phyloP scores from a whole-genome alignment of 2,888 invertebrate species.

The Hypolimnas misippus region DNA sequence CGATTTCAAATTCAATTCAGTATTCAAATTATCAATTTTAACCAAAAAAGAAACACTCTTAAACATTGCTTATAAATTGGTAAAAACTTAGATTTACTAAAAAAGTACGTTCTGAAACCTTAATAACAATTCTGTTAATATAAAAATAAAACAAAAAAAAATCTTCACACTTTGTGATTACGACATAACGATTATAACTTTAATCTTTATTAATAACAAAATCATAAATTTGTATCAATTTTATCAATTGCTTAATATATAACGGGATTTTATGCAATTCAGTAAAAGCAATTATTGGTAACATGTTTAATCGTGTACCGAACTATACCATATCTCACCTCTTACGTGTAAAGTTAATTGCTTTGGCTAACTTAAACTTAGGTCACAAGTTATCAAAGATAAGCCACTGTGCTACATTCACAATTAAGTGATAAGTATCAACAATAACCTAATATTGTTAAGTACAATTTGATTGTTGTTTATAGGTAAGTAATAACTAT shows the following conservation, averaged over 20 bases:
- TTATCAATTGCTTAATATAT: slow-evolving; percentile 2
- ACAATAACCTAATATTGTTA: slow-evolving; percentile 42
- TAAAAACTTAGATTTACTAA: no score
- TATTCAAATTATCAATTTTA: no score
- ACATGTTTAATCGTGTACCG: slow-evolving; percentile 31
- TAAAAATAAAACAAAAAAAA: no score
- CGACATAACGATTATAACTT: no score
- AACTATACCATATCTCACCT: slow-evolving; percentile 54
- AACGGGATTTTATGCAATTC: slow-evolving; percentile 10
- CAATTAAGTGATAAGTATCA: slow-evolving; percentile 61
- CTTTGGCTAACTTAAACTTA: slow-evolving; percentile 38
- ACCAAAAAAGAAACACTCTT: no score
- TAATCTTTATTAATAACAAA: background rate
- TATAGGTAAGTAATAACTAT: background rate
- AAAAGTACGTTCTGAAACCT: no score
- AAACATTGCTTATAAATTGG: no score
- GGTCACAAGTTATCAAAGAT: slow-evolving; percentile 41
- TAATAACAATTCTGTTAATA: no score
- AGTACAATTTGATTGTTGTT: slow-evolving; percentile 30
- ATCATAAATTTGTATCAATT: background rate
- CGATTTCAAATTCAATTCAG: no score
- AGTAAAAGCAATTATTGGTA: slow-evolving; percentile 31
- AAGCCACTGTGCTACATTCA: slow-evolving; percentile 46
- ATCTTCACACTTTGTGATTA: no score
- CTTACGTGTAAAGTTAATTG: slow-evolving; percentile 64